Evolutionary conservation across 2,888 invertebrate species (phyloP).

Genomic region (Sinotaia quadrata): DNA sequence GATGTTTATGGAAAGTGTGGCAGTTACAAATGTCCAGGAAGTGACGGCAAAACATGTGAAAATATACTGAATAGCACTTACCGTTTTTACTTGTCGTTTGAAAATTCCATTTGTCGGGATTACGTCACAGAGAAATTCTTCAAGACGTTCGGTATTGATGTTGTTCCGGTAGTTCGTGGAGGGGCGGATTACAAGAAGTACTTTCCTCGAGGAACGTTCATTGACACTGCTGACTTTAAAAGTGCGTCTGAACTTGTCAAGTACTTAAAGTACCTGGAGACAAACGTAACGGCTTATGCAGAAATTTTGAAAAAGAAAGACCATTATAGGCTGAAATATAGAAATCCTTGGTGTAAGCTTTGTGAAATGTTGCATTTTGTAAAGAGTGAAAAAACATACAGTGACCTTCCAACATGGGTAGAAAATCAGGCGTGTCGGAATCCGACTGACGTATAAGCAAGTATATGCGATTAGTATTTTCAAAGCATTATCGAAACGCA

Average conservation of each 20-base stretch:
- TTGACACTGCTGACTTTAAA: slow-evolving; percentile 31
- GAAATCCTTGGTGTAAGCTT: not conserved
- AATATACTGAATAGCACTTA: no score
- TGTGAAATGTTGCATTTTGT: slow-evolving; percentile 8
- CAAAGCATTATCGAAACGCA: no score
- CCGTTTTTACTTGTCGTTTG: slow-evolving; percentile 54
- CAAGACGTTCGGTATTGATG: slow-evolving; percentile 30
- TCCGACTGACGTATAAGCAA: not conserved
- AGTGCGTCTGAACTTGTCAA: slow-evolving; percentile 21
- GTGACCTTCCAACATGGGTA: not conserved
- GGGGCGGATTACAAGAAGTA: slow-evolving; percentile 37
- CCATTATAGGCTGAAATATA: not conserved
- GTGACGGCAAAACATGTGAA: no score
- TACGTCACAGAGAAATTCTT: slow-evolving; percentile 55
- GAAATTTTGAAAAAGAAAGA: slow-evolving; percentile 6
- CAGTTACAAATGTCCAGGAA: not conserved
- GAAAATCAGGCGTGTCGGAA: not conserved
- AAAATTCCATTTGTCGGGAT: slow-evolving; percentile 49
- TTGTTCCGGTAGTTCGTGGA: slow-evolving; percentile 38
- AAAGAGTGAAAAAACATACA: not conserved
- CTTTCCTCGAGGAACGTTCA: slow-evolving; percentile 26
- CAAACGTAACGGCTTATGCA: slow-evolving; percentile 5
- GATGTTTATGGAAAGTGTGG: not conserved
- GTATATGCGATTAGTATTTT: no score
- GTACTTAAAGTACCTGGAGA: slow-evolving; percentile 25